Percentiles rank a stretch among this genome's conserved stretches.
These are phyloP conservation scores for Heliconius hortense DNA, from an alignment of 2,888 invertebrate species.

Conservation along the genomic window DNA sequence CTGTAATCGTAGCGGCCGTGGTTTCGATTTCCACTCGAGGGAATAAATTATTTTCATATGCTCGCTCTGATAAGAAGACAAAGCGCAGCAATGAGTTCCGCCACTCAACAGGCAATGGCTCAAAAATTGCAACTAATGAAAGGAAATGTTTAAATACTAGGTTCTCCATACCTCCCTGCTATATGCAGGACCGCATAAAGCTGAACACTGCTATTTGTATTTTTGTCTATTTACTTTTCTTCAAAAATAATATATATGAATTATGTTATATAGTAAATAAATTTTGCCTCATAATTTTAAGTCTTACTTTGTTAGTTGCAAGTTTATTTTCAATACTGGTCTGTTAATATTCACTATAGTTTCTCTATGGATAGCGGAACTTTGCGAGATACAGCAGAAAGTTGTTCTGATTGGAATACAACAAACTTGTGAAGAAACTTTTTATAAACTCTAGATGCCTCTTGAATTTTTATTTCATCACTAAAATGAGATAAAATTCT, in stretches of 20 bases:
- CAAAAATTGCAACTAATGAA: no score
- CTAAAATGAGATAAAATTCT: constrained; percentile 6
- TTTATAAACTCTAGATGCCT: constrained; percentile 20
- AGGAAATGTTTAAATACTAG: not conserved
- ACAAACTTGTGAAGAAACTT: constrained; percentile 23
- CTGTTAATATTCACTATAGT: constrained; percentile 32
- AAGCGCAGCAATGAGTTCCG: no score
- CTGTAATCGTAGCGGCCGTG: no score
- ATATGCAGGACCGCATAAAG: not conserved
- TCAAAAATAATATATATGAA: no score
- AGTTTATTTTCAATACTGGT: constrained; percentile 32
- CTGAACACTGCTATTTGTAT: not conserved
- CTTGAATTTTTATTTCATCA: constrained; percentile 28
- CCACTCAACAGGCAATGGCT: no score
- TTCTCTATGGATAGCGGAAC: constrained; percentile 36
- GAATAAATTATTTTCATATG: no score
- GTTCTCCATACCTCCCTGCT: not conserved
- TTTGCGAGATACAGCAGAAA: constrained; percentile 30
- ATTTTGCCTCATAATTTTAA: constrained; percentile 5
- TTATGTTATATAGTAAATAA: no score
- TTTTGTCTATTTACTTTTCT: not conserved
- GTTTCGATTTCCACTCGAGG: no score
- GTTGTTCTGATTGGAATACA: constrained; percentile 33
- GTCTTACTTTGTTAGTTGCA: constrained; percentile 9
- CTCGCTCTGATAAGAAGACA: no score